Percentiles rank a stretch among this genome's conserved stretches.
Conservation (phyloP, 2,797 vertebrate genomes). For the Oceanodroma leucorhoa region DNA sequence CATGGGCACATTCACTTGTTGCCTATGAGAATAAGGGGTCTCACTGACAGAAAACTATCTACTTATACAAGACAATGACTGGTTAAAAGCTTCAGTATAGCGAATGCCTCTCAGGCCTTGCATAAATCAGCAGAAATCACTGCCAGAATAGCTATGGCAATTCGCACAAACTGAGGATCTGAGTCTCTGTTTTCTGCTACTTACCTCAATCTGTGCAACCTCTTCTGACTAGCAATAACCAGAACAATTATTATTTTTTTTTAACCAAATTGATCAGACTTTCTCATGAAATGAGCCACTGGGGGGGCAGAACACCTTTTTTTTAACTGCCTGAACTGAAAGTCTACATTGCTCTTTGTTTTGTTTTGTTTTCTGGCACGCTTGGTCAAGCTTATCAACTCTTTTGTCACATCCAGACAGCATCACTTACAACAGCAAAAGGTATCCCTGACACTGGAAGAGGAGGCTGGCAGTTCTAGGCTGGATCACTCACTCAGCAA, state of each 20-base stretch:
- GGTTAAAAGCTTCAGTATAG: neutral
- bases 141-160: neutral
- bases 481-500: neutral
- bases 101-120: neutral
- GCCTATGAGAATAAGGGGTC: neutral
- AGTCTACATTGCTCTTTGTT: neutral
- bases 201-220: neutral
- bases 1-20: neutral
- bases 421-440: constrained; percentile 35
- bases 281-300: neutral
- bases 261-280: neutral
- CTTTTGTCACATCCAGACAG: constrained; percentile 22
- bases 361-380: neutral
- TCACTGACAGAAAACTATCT: neutral
- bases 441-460: neutral
- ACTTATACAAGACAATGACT: neutral
- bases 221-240: neutral
- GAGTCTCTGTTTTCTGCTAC: neutral
- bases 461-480: neutral
- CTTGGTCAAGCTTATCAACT: neutral
- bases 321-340: neutral
- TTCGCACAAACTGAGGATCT: neutral
- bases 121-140: neutral
- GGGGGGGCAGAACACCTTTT: neutral
- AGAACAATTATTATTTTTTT: neutral